Evolutionary conservation across 92 coral and sea anemone genomes (phyloP), one percentile per base, ranked within the genome.

Genomic region (Phymanthus crucifer): DNA sequence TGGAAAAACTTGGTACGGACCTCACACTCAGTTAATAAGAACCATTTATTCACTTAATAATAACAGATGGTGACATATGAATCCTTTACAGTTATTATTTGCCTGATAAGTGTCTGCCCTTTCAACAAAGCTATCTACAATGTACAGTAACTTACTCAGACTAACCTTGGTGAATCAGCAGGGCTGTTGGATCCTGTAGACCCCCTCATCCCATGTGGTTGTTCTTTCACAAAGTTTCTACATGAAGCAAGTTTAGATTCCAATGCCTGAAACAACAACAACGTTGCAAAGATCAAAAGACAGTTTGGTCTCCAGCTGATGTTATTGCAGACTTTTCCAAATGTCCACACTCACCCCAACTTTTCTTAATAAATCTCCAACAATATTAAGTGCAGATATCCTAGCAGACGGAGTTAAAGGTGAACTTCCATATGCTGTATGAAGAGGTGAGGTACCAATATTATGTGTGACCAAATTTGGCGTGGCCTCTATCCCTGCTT

Each of bases 221-320:
- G 98, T 54, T 95, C 98, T 85, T 95, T 95, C 0, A 95, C 98
- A 85, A 95, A 95, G 85, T 95, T 95, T 46, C 98, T 85, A 77
- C 99, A 95, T 4, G 99, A 95, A 14, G 99, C 99, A 71, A 95
- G 96, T 80, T 95, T 95, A 66, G 99, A 95, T 79, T 95, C 99
- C 72, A 95, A 86, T 46, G 99, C 99, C 99, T 95, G 69, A 12
- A 71, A 21, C 18, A 61, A 65, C 24, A 48, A 47, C 13, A 34
- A 34, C 75, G 18, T 26, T 4, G 29, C 12, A 61, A 19, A 54
- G 4, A 2, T 54, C 29, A 34, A 66, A 57, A 57, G 8, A 61
- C 9, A 61, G 31, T 61, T 23, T 61, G 32, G 31, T 31, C 9
- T 18, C 12, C 68, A 61, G 27, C n/a, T n/a, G n/a, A n/a, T n/a